Percentiles rank a stretch among this genome's conserved stretches.
Evolutionary conservation across 2,888 invertebrate genomes (phyloP).

Genomic region (Melinopterus prodromus): DNA sequence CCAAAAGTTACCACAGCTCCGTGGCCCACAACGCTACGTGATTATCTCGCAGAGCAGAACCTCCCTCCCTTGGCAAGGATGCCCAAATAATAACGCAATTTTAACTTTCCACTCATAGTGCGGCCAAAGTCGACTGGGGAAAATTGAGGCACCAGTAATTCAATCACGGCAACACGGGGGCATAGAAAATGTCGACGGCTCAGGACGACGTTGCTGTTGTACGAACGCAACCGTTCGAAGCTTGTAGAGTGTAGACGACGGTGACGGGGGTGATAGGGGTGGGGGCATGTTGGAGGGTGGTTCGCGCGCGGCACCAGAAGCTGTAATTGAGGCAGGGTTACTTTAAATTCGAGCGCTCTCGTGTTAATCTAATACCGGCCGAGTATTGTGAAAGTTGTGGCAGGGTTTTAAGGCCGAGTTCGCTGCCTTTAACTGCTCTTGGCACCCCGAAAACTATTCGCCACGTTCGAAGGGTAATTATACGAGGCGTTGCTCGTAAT

Average conservation of each 20-base stretch:
- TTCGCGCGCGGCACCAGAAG: neutral
- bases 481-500: neutral
- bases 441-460: neutral
- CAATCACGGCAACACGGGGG: constrained; percentile 9
- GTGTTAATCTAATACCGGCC: constrained; percentile 23
- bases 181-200: constrained; percentile 14
- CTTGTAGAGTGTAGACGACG: constrained; percentile 6
- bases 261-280: too few species aligned
- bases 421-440: neutral
- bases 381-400: neutral
- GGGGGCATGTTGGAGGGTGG: constrained; percentile 7
- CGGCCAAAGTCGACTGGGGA: neutral
- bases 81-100: neutral
- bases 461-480: neutral
- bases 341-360: constrained; percentile 30
- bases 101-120: neutral
- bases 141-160: neutral
- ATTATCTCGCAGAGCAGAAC: neutral
- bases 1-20: neutral
- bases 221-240: neutral
- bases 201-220: neutral
- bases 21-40: neutral
- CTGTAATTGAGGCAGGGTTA: constrained; percentile 27
- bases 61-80: neutral
- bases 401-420: neutral